A percentile compares a stretch with the other conserved stretches of the same genome.
Conservation (phyloP, 2,113 vertebrate genomes). For the Chaetodon trifascialis region DNA sequence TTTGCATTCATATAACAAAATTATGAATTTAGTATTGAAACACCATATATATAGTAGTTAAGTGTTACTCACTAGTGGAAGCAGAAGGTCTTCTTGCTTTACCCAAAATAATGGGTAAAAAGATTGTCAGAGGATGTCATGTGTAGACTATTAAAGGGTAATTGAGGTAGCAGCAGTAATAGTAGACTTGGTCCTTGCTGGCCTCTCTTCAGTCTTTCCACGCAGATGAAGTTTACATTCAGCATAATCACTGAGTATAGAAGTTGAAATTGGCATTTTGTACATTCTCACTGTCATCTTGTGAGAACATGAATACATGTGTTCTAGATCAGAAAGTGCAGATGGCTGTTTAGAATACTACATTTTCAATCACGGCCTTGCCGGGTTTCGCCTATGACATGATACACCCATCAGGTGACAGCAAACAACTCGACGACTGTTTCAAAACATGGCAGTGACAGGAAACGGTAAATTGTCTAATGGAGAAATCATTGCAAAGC, state of each 20-base stretch:
- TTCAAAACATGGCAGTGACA: background rate
- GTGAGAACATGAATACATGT: background rate
- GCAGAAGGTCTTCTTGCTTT: no score
- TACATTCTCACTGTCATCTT: background rate
- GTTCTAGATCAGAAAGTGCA: background rate
- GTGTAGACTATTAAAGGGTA: no score
- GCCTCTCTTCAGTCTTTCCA: background rate
- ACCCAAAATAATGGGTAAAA: no score
- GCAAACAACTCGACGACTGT: background rate
- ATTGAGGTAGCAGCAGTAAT: no score
- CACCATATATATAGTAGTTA: no score
- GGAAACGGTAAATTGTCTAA: background rate
- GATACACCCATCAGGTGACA: conserved; percentile 6
- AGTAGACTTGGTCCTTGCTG: no score
- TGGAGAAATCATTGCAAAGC: background rate
- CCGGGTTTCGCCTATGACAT: background rate
- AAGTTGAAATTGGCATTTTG: background rate
- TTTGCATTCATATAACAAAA: background rate
- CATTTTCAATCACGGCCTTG: background rate
- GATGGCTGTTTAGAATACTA: background rate
- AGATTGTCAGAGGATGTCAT: no score
- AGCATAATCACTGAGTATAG: no score
- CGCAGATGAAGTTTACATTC: background rate
- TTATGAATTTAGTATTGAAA: no score
- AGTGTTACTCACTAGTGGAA: no score